These are phyloP conservation scores for Drusus annulatus DNA, from an alignment of 1,140 invertebrate species.

Conservation along the genomic window DNA sequence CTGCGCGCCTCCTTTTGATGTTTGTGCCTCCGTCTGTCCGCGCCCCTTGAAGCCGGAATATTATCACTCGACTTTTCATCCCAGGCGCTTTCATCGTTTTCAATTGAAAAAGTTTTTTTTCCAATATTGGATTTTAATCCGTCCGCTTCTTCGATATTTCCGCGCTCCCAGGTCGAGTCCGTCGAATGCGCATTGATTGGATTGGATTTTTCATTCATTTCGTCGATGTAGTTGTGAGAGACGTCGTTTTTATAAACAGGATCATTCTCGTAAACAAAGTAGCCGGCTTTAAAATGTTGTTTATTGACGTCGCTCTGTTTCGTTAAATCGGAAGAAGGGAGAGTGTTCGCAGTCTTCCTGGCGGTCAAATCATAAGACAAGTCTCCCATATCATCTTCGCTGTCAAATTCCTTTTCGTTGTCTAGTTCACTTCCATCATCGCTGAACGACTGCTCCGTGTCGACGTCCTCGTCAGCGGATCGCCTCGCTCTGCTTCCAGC, in stretches of 20 bases:
- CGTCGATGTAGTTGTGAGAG: neutral
- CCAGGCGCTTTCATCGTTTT: constrained; percentile 23
- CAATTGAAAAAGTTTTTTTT: constrained; percentile 21
- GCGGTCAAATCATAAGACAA: constrained; percentile 44
- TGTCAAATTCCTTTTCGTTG: constrained; percentile 41
- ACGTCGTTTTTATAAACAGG: neutral
- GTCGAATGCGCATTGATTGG: neutral
- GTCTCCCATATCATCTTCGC: constrained; percentile 57
- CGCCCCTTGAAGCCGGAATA: neutral
- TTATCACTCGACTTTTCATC: constrained; percentile 40
- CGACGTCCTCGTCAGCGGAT: constrained; percentile 1
- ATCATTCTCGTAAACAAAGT: constrained; percentile 7
- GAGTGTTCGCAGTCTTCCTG: neutral
- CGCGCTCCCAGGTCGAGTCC: neutral
- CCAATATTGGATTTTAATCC: constrained; percentile 6
- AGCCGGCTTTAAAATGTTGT: neutral
- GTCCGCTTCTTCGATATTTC: constrained; percentile 1
- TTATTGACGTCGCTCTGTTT: neutral
- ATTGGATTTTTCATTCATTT: neutral
- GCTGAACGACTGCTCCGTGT: neutral
- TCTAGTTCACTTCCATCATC: neutral
- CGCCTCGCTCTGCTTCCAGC: neutral
- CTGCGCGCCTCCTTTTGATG: constrained; percentile 48
- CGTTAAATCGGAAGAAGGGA: neutral
- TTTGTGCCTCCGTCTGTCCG: constrained; percentile 50